Percentiles rank a stretch among this genome's conserved stretches.
Evolutionary conservation across 2,888 invertebrate species (phyloP).

Genomic region (Ethmia dodecea): DNA sequence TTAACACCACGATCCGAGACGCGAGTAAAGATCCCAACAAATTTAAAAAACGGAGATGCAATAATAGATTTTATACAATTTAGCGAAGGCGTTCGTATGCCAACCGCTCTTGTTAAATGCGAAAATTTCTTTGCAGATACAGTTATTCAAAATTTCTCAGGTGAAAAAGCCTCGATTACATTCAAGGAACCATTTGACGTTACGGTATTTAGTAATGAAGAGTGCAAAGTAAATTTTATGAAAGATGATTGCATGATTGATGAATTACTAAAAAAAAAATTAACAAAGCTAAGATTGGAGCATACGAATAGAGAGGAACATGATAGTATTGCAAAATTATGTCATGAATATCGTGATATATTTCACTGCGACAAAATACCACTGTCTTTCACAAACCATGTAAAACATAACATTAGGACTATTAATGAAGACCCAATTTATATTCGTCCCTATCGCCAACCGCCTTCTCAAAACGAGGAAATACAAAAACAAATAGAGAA

Average conservation of each 20-base stretch:
- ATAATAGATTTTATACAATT: constrained; percentile 9
- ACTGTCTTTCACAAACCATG: constrained; percentile 21
- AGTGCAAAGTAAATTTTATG: no score
- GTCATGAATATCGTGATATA: constrained; percentile 23
- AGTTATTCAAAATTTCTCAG: constrained; percentile 8
- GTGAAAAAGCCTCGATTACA: constrained; percentile 1
- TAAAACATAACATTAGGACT: constrained; percentile 31
- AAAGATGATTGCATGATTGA: no score
- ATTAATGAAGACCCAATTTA: constrained; percentile 21
- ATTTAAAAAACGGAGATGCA: constrained; percentile 4
- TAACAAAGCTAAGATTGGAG: constrained; percentile 1
- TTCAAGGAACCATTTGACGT: constrained; percentile 6
- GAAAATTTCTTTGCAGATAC: constrained; percentile 7
- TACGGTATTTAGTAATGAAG: neutral
- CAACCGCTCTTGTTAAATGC: constrained; percentile 12
- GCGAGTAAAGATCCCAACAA: neutral
- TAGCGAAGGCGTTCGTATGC: constrained; percentile 9
- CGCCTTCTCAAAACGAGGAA: constrained; percentile 24
- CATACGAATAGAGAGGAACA: constrained; percentile 8
- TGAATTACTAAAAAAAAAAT: constrained; percentile 4
- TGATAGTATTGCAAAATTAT: constrained; percentile 8
- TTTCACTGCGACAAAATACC: constrained; percentile 23
- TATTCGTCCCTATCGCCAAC: constrained; percentile 23
- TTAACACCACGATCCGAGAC: constrained; percentile 2
- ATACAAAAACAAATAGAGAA: constrained; percentile 25